Conservation (phyloP, 2,888 invertebrate species). For the Microctonus hyperodae region DNA sequence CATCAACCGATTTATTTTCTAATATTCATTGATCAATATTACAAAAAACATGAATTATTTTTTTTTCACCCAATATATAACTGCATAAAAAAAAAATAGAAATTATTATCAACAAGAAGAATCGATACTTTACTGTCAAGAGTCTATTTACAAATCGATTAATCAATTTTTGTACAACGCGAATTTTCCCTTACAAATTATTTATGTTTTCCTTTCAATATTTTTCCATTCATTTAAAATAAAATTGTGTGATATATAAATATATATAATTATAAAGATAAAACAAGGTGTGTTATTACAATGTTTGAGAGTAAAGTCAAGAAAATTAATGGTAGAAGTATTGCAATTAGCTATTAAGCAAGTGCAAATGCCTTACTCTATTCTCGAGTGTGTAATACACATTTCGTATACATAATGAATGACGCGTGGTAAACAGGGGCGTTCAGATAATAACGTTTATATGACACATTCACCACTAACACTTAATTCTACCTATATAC, state of each 20-base stretch:
- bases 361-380: slow-evolving; percentile 16
- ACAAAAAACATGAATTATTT: background rate
- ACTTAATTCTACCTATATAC: background rate
- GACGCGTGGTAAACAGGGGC: background rate
- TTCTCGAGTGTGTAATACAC: slow-evolving; percentile 9
- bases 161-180: background rate
- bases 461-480: background rate
- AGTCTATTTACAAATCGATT: background rate
- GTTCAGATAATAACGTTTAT: background rate
- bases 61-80: background rate
- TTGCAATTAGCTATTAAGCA: slow-evolving; percentile 25
- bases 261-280: background rate
- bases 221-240: background rate
- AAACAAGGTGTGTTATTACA: too few relatives aligned
- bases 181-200: too few relatives aligned
- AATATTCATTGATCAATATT: background rate
- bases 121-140: background rate
- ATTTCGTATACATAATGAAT: slow-evolving; percentile 4
- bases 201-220: background rate
- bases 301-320: background rate
- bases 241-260: background rate
- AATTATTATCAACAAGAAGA: background rate
- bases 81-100: background rate
- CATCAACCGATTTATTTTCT: too few relatives aligned
- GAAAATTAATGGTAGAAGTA: background rate